A percentile compares a stretch with the other conserved stretches of the same genome.
Evolutionary conservation across 2,113 vertebrate genomes (phyloP).

Genomic region (Pachycephala philippinensis): DNA sequence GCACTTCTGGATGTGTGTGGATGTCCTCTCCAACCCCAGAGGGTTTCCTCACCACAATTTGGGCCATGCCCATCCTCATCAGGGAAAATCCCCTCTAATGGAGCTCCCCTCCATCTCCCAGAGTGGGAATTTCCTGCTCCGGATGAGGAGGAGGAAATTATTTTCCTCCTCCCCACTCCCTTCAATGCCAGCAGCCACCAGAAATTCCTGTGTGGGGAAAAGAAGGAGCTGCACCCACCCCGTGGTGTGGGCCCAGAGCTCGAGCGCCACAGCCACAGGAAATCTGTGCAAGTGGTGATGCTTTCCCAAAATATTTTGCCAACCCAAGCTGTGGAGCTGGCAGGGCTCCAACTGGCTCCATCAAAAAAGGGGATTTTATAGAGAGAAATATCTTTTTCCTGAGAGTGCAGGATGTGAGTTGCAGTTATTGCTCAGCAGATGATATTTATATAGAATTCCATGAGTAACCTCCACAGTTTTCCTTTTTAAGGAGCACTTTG

Average conservation of each 20-base stretch:
- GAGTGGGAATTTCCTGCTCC: rapidly evolving
- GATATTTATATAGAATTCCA: background rate
- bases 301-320: background rate
- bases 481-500: background rate
- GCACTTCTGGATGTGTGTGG: rapidly evolving
- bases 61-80: background rate
- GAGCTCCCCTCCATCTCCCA: background rate
- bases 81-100: background rate
- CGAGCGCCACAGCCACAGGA: background rate
- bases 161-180: background rate
- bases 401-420: background rate
- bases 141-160: background rate
- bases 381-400: background rate
- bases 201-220: rapidly evolving
- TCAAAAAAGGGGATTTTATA: background rate
- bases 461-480: background rate
- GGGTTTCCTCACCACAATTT: background rate
- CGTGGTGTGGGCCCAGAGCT: background rate
- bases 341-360: background rate
- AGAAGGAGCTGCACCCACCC: background rate
- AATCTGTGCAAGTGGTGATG: background rate
- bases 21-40: background rate
- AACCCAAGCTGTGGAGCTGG: background rate
- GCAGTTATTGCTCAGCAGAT: background rate
- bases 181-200: background rate